These are phyloP conservation scores for Phymatocera aterrima DNA, from an alignment of 2,888 invertebrate species.

Conservation along the genomic window DNA sequence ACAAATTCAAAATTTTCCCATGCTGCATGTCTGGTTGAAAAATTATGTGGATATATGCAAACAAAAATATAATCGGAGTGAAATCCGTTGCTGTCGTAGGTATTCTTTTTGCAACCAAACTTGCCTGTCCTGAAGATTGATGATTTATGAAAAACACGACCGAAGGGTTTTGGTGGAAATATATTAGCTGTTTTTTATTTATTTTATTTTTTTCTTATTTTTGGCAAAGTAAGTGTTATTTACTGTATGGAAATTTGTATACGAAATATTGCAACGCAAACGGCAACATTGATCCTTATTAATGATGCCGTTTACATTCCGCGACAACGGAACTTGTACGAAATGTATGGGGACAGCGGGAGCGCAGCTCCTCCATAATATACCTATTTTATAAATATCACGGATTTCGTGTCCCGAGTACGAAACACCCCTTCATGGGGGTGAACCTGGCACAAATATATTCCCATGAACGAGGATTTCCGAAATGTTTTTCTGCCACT, in stretches of 20 bases:
- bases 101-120: not conserved
- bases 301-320: constrained; percentile 41
- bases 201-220: not conserved
- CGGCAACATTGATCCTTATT: constrained; percentile 35
- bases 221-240: not conserved
- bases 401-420: constrained; percentile 41
- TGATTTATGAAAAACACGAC: constrained; percentile 10
- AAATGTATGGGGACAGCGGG: not conserved
- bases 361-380: constrained; percentile 45
- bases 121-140: constrained; percentile 1
- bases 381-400: constrained; percentile 48
- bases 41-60: too few relatives aligned
- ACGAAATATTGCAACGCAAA: not conserved
- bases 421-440: constrained; percentile 34
- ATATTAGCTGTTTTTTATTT: not conserved
- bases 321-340: constrained; percentile 15
- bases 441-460: constrained; percentile 5
- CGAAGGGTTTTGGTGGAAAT: not conserved
- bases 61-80: not conserved
- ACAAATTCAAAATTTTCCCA: not conserved
- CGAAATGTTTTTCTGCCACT: constrained; percentile 27
- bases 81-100: not conserved
- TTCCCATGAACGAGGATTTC: constrained; percentile 17
- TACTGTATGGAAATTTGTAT: not conserved
- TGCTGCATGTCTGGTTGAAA: not conserved